These are phyloP conservation scores for Ariolimax columbianus DNA, from an alignment of 2,888 invertebrate genomes.

Conservation along the genomic window DNA sequence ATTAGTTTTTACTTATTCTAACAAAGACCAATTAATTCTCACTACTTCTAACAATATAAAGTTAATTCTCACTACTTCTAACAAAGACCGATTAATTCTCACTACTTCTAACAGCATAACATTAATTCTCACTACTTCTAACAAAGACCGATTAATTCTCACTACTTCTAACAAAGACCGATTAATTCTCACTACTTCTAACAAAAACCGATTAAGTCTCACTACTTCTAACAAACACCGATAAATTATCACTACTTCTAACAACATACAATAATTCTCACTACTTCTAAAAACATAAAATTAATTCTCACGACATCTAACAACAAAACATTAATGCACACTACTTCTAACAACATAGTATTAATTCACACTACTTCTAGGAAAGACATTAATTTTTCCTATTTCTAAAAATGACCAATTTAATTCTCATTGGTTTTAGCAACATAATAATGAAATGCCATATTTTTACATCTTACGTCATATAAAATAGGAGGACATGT, in stretches of 20 bases:
- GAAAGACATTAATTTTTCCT: too few relatives aligned
- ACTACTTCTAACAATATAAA: background rate
- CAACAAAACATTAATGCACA: background rate
- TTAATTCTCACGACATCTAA: background rate
- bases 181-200: background rate
- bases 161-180: background rate
- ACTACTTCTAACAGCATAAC: background rate
- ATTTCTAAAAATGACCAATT: too few relatives aligned
- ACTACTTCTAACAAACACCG: background rate
- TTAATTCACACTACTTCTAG: too few relatives aligned
- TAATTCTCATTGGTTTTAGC: too few relatives aligned
- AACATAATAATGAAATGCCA: too few relatives aligned
- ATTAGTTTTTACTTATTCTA: too few relatives aligned
- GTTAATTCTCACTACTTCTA: background rate
- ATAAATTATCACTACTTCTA: background rate
- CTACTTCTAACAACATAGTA: too few relatives aligned
- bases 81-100: background rate
- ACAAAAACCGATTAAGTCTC: background rate
- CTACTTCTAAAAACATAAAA: too few relatives aligned
- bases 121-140: background rate
- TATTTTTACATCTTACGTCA: background rate
- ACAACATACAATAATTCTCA: background rate
- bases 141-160: background rate
- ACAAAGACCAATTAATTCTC: background rate
- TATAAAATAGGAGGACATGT: slow-evolving; percentile 9